phyloP scores from a whole-genome alignment of 2,797 vertebrate species.

The Falco concolor region DNA sequence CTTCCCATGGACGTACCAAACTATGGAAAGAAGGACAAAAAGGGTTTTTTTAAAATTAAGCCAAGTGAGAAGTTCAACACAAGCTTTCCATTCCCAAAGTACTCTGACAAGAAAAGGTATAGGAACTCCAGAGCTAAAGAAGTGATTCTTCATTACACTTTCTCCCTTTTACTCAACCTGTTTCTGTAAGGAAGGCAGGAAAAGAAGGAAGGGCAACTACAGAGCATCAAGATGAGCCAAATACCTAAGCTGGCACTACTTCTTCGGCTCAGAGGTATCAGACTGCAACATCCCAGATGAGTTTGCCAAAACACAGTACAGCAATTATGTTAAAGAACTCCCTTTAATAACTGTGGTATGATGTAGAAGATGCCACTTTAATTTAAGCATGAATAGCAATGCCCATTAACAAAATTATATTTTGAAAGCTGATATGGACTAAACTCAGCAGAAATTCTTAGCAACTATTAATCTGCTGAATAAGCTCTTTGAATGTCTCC shows the following conservation, averaged over 20 bases:
- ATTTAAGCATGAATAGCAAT: background rate
- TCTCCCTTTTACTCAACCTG: background rate
- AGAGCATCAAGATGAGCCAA: background rate
- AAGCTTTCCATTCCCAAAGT: background rate
- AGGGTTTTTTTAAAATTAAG: background rate
- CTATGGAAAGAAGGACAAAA: background rate
- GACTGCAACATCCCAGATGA: background rate
- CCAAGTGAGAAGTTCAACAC: background rate
- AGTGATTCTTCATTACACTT: background rate
- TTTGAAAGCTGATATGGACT: background rate
- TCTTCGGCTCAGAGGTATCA: background rate
- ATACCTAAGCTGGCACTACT: background rate
- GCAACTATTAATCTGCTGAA: background rate
- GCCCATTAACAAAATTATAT: background rate
- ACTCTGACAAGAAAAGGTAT: background rate
- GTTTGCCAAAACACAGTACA: background rate
- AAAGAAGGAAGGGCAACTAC: background rate
- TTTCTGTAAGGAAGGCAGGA: background rate
- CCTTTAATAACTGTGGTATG: background rate
- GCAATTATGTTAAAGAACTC: background rate
- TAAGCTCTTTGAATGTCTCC: background rate
- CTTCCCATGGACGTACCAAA: background rate
- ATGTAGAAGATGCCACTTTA: background rate
- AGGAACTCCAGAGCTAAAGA: background rate
- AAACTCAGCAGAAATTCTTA: background rate